phyloP scores from a whole-genome alignment of 2,888 invertebrate genomes.

The Rhimphoctona megacephalus region DNA sequence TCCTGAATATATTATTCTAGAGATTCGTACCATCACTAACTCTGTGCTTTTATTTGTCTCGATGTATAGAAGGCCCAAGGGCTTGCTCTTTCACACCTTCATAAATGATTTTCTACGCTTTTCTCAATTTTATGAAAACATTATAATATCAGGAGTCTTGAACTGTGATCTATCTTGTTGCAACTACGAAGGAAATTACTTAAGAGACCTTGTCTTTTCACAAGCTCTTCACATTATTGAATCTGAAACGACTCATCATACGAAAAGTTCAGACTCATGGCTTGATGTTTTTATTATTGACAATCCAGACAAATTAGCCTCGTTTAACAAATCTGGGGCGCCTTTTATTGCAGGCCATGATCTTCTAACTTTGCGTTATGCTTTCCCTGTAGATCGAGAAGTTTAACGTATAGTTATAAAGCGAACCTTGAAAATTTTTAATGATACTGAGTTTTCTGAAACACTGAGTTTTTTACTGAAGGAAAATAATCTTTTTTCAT shows the following conservation, averaged over 20 bases:
- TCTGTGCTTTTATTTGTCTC: not conserved
- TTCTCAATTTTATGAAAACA: too few species aligned
- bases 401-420: not conserved
- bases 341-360: conserved; percentile 29
- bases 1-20: not conserved
- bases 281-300: conserved; percentile 28
- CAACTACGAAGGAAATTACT: not conserved
- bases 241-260: not conserved
- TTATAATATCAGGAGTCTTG: too few species aligned
- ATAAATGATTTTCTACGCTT: not conserved
- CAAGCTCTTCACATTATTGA: conserved; percentile 4
- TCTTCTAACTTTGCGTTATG: not conserved
- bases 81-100: not conserved
- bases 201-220: not conserved
- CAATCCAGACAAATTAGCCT: not conserved
- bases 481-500: too few species aligned
- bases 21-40: too few species aligned
- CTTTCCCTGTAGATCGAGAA: not conserved
- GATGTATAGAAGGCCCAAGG: not conserved
- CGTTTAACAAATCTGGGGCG: not conserved
- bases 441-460: not conserved
- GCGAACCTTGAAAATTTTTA: not conserved
- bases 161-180: too few species aligned
- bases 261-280: not conserved
- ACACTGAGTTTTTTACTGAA: not conserved